phyloP scores from a whole-genome alignment of 53 echinoderm and acorn worm species.

The Astropecten irregularis region DNA sequence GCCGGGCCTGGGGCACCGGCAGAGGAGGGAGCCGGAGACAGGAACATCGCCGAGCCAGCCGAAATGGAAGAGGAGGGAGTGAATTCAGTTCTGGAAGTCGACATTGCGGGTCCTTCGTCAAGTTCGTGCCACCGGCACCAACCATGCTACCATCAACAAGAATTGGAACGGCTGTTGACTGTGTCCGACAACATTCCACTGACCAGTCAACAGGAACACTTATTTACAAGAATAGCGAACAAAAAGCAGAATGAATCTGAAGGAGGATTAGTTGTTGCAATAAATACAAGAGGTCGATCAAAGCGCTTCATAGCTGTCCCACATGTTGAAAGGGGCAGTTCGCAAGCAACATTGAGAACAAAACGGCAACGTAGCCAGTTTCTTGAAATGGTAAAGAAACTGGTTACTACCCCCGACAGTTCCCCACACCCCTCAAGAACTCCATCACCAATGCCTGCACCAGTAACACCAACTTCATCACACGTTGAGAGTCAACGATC shows the following conservation, averaged over 20 bases:
- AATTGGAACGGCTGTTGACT: neutral
- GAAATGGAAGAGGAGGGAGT: neutral
- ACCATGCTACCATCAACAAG: neutral
- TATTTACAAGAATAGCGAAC: too few relatives aligned
- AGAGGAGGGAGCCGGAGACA: too few relatives aligned
- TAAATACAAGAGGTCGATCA: neutral
- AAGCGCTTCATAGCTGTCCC: too few relatives aligned
- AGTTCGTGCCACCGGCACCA: neutral
- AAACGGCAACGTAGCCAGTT: neutral
- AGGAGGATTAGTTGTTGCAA: neutral
- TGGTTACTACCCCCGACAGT: neutral
- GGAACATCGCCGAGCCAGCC: neutral
- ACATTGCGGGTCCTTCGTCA: too few relatives aligned
- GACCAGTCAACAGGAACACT: neutral
- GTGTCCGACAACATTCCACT: too few relatives aligned
- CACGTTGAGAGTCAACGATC: neutral
- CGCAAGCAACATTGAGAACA: neutral
- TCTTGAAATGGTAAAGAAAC: too few relatives aligned
- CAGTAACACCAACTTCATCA: neutral
- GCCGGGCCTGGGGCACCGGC: too few relatives aligned
- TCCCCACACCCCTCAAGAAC: neutral
- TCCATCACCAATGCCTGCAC: neutral
- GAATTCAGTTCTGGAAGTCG: too few relatives aligned
- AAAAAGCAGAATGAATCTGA: too few relatives aligned
- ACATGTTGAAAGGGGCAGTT: neutral